Evolutionary conservation across 35 echinoderm and acorn worm species (phyloP), one percentile per base, ranked within the genome.

Genomic region (Anneissia japonica): DNA sequence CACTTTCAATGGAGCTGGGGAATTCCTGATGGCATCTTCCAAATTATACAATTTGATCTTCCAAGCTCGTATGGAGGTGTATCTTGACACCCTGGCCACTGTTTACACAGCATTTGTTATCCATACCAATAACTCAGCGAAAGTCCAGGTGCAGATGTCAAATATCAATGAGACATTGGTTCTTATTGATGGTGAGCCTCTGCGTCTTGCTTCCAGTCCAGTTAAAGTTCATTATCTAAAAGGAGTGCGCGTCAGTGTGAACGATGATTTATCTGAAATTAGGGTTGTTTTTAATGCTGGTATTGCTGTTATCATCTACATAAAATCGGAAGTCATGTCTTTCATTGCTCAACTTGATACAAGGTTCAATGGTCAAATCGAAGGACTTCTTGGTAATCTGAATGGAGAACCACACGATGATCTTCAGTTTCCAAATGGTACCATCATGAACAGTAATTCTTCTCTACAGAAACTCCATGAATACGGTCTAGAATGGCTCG

Each of bases 1-100:
- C 45, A 93, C 91, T 14, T 93, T 93, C 35, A 93, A 93, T 73
- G 91, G 86, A 34, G 91, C 86, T 73, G 91, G 91, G 2, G 86
- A 93, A 80, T 93, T 93, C 79, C 74, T 80, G 30, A 80, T 93
- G 37, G 1, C 75, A 26, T 56, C 74, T 26, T 93, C 91, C 26
- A 30, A 10, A 17, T 16, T 88, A 14, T 38, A 84, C 45, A 79
- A 89, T 33, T 11, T 89, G 31, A 85, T 37, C 32, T 93, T 93
- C 31, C 91, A 93, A 75, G 86, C 45, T 31, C 79, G 91, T 26
- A 93, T 93, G 91, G 91, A 84, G 36, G 45, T 5, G 30, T 41
- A 82, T 37, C 81, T 36, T 29, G 76, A 46, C 17, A 85, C 82
- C n/a, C 34, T 85, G 32, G 91, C 86, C 3, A 72, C 14, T 75